Percentiles rank a stretch among this genome's conserved stretches.
phyloP scores from a whole-genome alignment of 92 coral and sea anemone species.

The Meandrina meandrites region DNA sequence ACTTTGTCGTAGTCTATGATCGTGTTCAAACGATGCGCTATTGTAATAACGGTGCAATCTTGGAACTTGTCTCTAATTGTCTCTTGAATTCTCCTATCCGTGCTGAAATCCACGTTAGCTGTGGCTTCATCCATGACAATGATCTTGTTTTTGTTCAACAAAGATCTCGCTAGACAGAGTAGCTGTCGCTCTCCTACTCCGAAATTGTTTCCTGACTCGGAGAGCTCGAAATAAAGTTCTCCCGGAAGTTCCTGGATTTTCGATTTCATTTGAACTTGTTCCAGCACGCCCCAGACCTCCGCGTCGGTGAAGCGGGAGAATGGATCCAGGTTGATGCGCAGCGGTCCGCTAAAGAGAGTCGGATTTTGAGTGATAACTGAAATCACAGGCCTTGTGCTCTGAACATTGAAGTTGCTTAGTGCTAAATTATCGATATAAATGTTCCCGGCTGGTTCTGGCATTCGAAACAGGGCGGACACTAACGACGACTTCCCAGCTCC shows the following conservation, averaged over 20 bases:
- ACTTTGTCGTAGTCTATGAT: slow-evolving; percentile 84
- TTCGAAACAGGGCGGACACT: slow-evolving; percentile 88
- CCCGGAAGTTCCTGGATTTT: slow-evolving; percentile 76
- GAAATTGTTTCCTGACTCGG: slow-evolving; percentile 86
- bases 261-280: slow-evolving; percentile 87
- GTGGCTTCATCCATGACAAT: slow-evolving; percentile 93
- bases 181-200: slow-evolving; percentile 91
- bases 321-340: slow-evolving; percentile 83
- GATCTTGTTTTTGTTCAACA: slow-evolving; percentile 82
- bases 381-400: slow-evolving; percentile 82
- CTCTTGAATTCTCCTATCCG: slow-evolving; percentile 83
- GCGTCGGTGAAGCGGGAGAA: slow-evolving; percentile 76
- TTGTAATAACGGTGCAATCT: slow-evolving; percentile 88
- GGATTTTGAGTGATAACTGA: slow-evolving; percentile 91
- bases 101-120: slow-evolving; percentile 88
- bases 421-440: slow-evolving; percentile 77
- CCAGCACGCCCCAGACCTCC: slow-evolving; percentile 83
- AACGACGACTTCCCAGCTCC: slow-evolving; percentile 99
- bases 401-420: slow-evolving; percentile 68
- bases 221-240: slow-evolving; percentile 72
- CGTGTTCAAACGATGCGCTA: slow-evolving; percentile 89
- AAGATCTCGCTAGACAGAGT: slow-evolving; percentile 82
- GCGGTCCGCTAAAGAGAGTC: slow-evolving; percentile 81
- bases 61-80: slow-evolving; percentile 79
- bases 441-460: slow-evolving; percentile 90